Evolutionary conservation across 1,140 invertebrate species (phyloP).

Genomic region (Diplogasteroides magnus): DNA sequence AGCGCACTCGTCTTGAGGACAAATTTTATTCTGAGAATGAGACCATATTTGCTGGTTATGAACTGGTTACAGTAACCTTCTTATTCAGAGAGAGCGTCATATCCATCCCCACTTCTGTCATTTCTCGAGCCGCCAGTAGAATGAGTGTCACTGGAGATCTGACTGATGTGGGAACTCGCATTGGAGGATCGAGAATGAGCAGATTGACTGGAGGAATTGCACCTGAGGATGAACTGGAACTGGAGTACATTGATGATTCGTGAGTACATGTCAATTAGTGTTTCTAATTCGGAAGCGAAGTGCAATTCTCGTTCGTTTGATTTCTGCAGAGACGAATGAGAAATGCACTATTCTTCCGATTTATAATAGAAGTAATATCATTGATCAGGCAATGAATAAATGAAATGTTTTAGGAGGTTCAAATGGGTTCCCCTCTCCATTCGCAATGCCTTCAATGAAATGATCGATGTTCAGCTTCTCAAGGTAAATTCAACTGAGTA

Average conservation of each 20-base stretch:
- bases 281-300: no score
- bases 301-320: no score
- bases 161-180: constrained; percentile 4
- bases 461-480: constrained; percentile 84
- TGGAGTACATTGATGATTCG: constrained; percentile 29
- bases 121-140: constrained; percentile 36
- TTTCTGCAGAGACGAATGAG: no score
- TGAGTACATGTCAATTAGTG: neutral
- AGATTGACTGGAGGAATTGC: constrained; percentile 14
- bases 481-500: constrained; percentile 55
- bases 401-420: constrained; percentile 38
- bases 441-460: constrained; percentile 62
- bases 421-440: constrained; percentile 47
- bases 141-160: constrained; percentile 15
- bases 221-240: constrained; percentile 25
- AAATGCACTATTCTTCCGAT: no score
- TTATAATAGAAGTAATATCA: no score
- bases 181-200: constrained; percentile 25
- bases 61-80: neutral
- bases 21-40: no score
- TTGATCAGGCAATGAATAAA: no score
- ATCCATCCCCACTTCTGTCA: constrained; percentile 47
- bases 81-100: constrained; percentile 47
- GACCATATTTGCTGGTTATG: constrained; percentile 11
- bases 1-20: no score